Evolutionary conservation across 30 jellyfish, hydroid and myxozoan species (phyloP), one percentile per base, ranked within the genome.

Genomic region (Chironex yamaguchii): DNA sequence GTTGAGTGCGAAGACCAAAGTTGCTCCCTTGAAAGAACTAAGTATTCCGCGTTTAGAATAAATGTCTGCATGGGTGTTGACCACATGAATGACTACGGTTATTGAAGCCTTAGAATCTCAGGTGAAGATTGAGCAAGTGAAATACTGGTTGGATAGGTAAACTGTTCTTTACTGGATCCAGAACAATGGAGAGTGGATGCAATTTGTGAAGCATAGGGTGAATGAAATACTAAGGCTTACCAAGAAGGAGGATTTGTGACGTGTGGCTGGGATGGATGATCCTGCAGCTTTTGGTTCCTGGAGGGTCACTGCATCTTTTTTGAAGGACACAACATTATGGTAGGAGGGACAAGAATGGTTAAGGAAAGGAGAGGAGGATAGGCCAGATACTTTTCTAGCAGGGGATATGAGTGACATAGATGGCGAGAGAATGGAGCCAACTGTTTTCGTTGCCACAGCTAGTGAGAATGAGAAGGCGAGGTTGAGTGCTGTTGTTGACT

Each of bases 251-350:
- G 73, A 84, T 34, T 81, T 84, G 92, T 84, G 85, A n/a, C 92
- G 67, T 49, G 84, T 66, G 17, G 62, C 62, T 23, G 92, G 92
- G 28, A 27, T 36, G 26, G 84, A 67, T 31, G 67, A 81, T 84
- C 92, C 92, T 29, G 92, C 84, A 12, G 92, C 65, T 62, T 36
- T 81, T 29, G 92, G 85, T 21, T 81, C 92, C 14, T 36, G 92
- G 67, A 84, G 92, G 31, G 85, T 51, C 23, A n/a, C 84, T 30
- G 85, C 84, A 11, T 64, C 77, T 17, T 73, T 36, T 36, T 63
- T 67, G 24, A 68, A 23, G 54, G 92, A 68, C 51, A 81, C 75
- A 33, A 81, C 29, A 52, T 67, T 81, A 51, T 81, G 92, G 92
- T 81, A 77, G 92, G 67, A 68, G 33, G 92, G 78, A 2, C 92